A percentile compares a stretch with the other conserved stretches of the same genome.
These are phyloP conservation scores for Cephus sareptanus DNA, from an alignment of 2,888 invertebrate species.

Conservation along the genomic window DNA sequence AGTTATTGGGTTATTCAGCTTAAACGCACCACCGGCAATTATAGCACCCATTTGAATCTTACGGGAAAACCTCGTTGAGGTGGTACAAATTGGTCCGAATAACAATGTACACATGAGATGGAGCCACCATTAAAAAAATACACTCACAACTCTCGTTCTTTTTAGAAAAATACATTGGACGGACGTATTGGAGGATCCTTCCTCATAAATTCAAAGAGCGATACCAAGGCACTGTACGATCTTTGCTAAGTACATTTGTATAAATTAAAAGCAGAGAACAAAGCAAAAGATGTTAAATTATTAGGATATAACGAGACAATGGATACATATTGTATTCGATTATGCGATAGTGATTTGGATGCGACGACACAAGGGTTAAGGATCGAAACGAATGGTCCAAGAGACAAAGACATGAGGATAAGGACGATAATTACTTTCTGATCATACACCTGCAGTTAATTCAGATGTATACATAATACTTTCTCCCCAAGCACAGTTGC, in stretches of 20 bases:
- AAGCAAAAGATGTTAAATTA: conserved; percentile 10
- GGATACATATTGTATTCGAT: neutral
- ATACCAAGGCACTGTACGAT: conserved; percentile 9
- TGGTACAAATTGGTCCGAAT: neutral
- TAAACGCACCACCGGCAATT: neutral
- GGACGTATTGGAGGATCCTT: conserved; percentile 28
- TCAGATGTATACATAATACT: neutral
- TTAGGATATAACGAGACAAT: conserved; percentile 10
- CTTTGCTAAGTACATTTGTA: conserved; percentile 10
- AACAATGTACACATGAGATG: neutral
- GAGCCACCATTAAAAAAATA: neutral
- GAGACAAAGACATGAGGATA: neutral
- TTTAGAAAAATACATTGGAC: conserved; percentile 60
- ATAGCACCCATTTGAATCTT: neutral
- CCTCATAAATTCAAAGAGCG: neutral
- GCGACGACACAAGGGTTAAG: too few relatives aligned
- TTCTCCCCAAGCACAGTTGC: neutral
- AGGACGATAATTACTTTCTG: neutral
- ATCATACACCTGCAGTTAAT: neutral
- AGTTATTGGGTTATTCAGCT: neutral
- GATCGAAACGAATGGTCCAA: neutral
- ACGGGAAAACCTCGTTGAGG: neutral
- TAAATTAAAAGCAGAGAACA: neutral
- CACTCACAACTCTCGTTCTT: conserved; percentile 13
- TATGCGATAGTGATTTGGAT: neutral